Evolutionary conservation across 2,888 invertebrate species (phyloP), one percentile per base, ranked within the genome.

Genomic region (Bimastos eiseni): DNA sequence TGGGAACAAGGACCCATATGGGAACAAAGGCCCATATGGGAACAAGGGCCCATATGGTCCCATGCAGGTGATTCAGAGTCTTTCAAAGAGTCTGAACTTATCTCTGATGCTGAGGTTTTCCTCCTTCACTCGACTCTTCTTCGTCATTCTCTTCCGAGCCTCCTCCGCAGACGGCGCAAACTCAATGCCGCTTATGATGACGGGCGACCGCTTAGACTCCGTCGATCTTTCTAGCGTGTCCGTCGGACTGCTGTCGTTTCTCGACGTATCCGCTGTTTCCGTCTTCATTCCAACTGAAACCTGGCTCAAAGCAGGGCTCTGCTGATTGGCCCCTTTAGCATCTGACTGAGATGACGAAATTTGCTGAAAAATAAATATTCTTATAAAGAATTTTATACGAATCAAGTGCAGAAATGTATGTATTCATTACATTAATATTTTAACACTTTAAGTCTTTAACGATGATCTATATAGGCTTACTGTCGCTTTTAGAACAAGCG

Each of bases 81-180:
- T 33, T 90, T 90, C 88, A 24, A 90, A 88, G 30, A 90, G 88
- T 24, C 88, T n/a, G 49, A 41, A 90, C 55, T 90, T 90, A 19
- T 90, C 90, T 37, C 49, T 88, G 88, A 88, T 37, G 41, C 90
- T 90, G 36, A 90, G 37, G 36, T 49, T 44, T 17, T 37, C 44
- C 36, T 90, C 83, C 44, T 55, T 86, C 44, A 90, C 88, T 21
- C 88, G 41, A 21, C 33, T 89, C 83, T 89, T 90, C 90, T 70
- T 89, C 36, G 44, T 36, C 90, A 90, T 90, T 34, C 89, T 90
- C 90, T n/a, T 89, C 6, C 90, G 49, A n/a, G 90, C 90, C 83
- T 89, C 90, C 33, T 44, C 55, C 4, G 90, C 89, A 1, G 90
- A 36, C 24, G 90, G 34, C 4, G 90, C 84, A 49, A 90, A 90